These are phyloP conservation scores for Calephelis perditalis DNA, from an alignment of 2,888 invertebrate species.

Conservation along the genomic window DNA sequence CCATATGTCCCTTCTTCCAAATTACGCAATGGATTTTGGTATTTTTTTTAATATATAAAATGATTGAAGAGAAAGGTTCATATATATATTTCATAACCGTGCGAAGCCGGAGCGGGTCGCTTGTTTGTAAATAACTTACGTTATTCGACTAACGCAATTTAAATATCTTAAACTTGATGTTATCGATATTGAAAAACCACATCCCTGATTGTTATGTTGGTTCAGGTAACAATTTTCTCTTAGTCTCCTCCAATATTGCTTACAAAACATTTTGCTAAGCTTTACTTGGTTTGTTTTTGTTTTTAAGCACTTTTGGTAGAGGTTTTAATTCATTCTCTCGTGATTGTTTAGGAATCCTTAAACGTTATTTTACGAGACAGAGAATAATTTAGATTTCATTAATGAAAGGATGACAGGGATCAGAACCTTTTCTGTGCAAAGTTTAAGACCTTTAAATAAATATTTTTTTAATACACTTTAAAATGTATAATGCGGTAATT, in stretches of 20 bases:
- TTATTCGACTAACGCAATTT: no score
- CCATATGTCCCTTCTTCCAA: no score
- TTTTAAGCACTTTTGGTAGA: slow-evolving; percentile 5
- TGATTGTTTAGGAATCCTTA: slow-evolving; percentile 8
- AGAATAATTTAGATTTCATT: slow-evolving; percentile 4
- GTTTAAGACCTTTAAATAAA: neutral
- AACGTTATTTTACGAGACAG: neutral
- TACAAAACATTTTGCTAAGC: slow-evolving; percentile 18
- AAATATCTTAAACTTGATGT: no score
- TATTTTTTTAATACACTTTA: no score
- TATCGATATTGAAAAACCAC: slow-evolving; percentile 4
- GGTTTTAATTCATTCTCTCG: neutral
- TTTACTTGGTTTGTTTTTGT: slow-evolving; percentile 8
- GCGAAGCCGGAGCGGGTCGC: no score
- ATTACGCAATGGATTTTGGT: no score
- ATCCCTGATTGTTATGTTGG: slow-evolving; percentile 18
- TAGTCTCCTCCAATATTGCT: slow-evolving; percentile 23
- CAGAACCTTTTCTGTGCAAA: neutral
- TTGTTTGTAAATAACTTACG: no score
- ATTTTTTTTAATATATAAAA: no score
- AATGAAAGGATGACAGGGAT: neutral
- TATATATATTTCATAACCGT: no score
- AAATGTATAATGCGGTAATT: no score
- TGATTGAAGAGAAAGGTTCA: no score
- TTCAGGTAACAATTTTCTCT: slow-evolving; percentile 27